Percentiles rank a stretch among this genome's conserved stretches.
Evolutionary conservation across 2,797 vertebrate genomes (phyloP).

Genomic region (Masticophis lateralis): DNA sequence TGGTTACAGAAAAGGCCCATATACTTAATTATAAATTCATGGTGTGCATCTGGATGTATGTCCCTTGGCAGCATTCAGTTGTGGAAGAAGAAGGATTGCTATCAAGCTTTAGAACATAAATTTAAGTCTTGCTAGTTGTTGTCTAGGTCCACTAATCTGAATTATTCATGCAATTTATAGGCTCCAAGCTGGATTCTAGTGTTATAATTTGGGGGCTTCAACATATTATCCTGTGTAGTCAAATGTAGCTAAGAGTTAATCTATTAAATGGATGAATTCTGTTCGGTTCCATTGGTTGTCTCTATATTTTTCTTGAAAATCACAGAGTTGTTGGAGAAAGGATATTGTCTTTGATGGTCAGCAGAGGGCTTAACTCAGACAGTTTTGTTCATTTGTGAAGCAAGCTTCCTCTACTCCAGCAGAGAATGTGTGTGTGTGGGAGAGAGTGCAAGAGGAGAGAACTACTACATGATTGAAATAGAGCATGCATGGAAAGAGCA

Average conservation of each 20-base stretch:
- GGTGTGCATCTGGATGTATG: not conserved
- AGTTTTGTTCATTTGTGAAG: conserved; percentile 36
- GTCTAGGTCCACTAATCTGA: not conserved
- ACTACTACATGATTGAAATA: conserved; percentile 7
- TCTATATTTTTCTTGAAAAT: not conserved
- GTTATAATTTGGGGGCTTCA: not conserved
- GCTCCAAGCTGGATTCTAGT: not conserved
- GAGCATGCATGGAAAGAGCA: not conserved
- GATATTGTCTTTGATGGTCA: not conserved
- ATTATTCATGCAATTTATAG: not conserved
- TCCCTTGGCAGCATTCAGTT: not conserved
- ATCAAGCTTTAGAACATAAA: not conserved
- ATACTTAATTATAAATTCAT: not conserved
- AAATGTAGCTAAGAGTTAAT: not conserved
- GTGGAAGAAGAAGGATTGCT: not conserved
- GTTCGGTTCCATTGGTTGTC: not conserved
- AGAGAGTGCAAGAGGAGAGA: conserved; percentile 3
- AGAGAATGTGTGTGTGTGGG: conserved; percentile 1
- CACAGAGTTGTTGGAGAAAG: not conserved
- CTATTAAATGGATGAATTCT: not conserved
- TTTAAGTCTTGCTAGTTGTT: not conserved
- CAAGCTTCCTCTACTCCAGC: conserved; percentile 42
- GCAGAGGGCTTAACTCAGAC: not conserved
- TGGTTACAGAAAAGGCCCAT: not conserved
- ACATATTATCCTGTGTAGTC: too few relatives aligned